Base-by-base conservation (phyloP, 2,113 vertebrate species). In the Halichoerus grypus region DNA sequence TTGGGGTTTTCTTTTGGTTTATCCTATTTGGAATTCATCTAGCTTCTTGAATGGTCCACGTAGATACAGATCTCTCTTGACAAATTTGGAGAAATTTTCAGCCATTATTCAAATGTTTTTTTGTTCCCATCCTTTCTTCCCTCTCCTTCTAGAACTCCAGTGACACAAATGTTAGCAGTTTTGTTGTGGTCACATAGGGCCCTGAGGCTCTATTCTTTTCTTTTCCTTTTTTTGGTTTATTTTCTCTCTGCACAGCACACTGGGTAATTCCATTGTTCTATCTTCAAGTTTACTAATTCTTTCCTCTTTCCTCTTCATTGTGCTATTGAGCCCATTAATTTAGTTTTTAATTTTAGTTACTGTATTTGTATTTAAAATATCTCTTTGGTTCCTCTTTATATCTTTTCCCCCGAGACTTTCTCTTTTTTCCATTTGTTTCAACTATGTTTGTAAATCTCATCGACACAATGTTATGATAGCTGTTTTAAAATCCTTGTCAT, bases 301-400 rank as follows among this genome's bases (percentile, higher is more conserved):
- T 76, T 65, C 53, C 39, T 84, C 77, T 51, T 59, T 86, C 51
- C 8, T 83, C 49, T 61, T 83, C 39, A 51, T 67, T 12, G 24
- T 71, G 18, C 14, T 39, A 18, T 36, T 55, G 8, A 72, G 21
- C 19, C 57, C 14, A 55, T 83, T 39, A 22, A 7, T 14, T 49
- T 31, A 74, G 18, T 51, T 55, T 94, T 86, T 72, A 18, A 46
- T 85, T 86, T 80, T 80, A 57, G 53, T 80, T 72, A 49, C 55
- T 63, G 16, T 86, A 91, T 84, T 76, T 76, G 55, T 93, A 76
- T 14, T 18, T 87, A 55, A 74, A 95, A 72, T 72, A 72, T 87
- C n/a, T 46, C 63, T 72, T 76, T 51, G 10, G 39, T 67, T 93
- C 46, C 61, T 80, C 21, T 72, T 74, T 79, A 67, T 57, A 57